Conservation (phyloP, 53 echinoderm and acorn worm species). For the Henricia sp. region DNA sequence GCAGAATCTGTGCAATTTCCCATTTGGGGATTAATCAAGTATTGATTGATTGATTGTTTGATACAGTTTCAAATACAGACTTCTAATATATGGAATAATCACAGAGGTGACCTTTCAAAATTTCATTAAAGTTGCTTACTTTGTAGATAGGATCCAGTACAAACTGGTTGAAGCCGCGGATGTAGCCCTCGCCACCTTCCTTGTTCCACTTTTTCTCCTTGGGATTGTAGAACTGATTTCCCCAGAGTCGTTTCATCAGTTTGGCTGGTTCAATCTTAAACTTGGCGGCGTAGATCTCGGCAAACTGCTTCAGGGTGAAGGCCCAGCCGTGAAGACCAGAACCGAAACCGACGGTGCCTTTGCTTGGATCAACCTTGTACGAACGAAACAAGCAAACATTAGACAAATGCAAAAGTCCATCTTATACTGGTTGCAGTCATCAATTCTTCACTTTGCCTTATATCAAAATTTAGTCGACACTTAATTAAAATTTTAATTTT, state of each 20-base stretch:
- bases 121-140: slow-evolving; percentile 47
- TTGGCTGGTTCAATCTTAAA: slow-evolving; percentile 94
- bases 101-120: no score
- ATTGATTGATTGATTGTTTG: no score
- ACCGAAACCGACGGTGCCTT: slow-evolving; percentile 95
- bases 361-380: slow-evolving; percentile 72
- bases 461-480: no score
- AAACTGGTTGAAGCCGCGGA: slow-evolving; percentile 93
- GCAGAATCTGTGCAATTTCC: no score
- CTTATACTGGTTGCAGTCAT: background rate
- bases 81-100: no score
- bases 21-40: no score
- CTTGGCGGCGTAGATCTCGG: slow-evolving; percentile 88
- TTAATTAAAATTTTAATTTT: no score
- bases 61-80: no score
- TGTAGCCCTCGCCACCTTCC: slow-evolving; percentile 67
- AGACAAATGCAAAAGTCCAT: background rate
- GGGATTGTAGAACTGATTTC: slow-evolving; percentile 83
- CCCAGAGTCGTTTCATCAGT: slow-evolving; percentile 97
- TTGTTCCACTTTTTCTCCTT: slow-evolving; percentile 93
- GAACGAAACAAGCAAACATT: background rate
- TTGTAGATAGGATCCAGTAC: slow-evolving; percentile 97
- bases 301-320: slow-evolving; percentile 98
- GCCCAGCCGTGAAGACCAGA: slow-evolving; percentile 99
- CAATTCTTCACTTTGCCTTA: no score